Evolutionary conservation across 2,113 vertebrate species (phyloP).

Genomic region (Daubentonia madagascariensis): DNA sequence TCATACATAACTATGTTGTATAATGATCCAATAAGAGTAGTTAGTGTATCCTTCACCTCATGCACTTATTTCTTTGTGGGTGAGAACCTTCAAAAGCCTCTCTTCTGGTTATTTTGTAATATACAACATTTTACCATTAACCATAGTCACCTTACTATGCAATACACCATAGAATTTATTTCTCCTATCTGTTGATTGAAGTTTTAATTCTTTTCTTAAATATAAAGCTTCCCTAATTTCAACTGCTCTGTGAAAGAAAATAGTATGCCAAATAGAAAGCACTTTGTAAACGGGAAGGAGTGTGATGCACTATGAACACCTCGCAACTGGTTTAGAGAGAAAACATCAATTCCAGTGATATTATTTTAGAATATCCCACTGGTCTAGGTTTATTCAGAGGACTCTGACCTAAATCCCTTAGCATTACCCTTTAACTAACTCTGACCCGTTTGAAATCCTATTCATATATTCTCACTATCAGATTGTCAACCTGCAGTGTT

Average conservation of each 20-base stretch:
- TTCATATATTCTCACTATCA: background rate
- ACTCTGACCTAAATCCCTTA: background rate
- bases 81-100: background rate
- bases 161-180: background rate
- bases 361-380: background rate
- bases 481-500: background rate
- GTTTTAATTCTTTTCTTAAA: conserved; percentile 1
- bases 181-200: background rate
- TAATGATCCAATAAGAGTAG: background rate
- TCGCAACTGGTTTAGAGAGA: background rate
- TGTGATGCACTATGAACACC: background rate
- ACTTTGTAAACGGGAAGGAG: background rate
- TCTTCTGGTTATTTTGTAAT: background rate
- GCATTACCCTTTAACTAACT: background rate
- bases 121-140: background rate
- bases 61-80: background rate
- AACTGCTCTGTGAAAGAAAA: background rate
- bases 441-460: background rate
- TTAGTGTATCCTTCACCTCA: background rate
- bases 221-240: background rate
- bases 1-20: background rate
- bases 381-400: background rate
- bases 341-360: background rate
- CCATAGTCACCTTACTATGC: background rate
- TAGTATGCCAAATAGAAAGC: background rate